Percentiles rank a stretch among this genome's conserved stretches.
Conservation (phyloP, 2,888 invertebrate species). For the Phortica okadai region DNA sequence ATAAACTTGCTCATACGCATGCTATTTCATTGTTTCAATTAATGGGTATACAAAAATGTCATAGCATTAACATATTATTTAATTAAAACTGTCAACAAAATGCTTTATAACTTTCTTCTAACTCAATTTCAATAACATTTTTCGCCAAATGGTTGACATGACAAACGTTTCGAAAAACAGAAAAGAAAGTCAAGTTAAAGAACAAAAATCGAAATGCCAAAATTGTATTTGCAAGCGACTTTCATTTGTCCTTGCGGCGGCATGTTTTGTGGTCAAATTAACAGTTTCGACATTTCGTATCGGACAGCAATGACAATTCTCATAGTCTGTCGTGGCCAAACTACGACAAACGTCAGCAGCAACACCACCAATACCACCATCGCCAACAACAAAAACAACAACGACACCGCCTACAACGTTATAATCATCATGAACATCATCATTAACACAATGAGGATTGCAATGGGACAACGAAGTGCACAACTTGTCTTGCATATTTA, state of each 20-base stretch:
- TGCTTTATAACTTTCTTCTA: background rate
- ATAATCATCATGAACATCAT: background rate
- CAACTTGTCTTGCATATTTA: slow-evolving; percentile 46
- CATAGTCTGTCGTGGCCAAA: slow-evolving; percentile 20
- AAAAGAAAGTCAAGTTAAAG: slow-evolving; percentile 34
- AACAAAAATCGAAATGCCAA: slow-evolving; percentile 42
- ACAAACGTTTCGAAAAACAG: background rate
- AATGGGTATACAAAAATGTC: background rate
- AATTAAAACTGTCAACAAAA: slow-evolving; percentile 19
- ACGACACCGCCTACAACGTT: background rate
- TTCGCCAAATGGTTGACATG: background rate
- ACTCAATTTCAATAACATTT: background rate
- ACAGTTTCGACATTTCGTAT: slow-evolving; percentile 36
- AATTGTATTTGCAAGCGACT: slow-evolving; percentile 10
- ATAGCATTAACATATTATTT: slow-evolving; percentile 5
- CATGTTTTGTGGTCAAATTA: slow-evolving; percentile 45
- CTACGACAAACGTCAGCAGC: slow-evolving; percentile 9
- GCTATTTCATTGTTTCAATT: too few species aligned
- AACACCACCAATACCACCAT: background rate
- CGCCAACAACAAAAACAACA: background rate
- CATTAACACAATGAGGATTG: background rate
- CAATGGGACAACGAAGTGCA: background rate
- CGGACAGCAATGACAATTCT: background rate
- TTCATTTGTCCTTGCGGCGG: slow-evolving; percentile 27
- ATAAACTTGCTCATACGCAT: background rate